These are phyloP conservation scores for Chionomys nivalis DNA, from an alignment of 2,113 vertebrate genomes.

Conservation along the genomic window DNA sequence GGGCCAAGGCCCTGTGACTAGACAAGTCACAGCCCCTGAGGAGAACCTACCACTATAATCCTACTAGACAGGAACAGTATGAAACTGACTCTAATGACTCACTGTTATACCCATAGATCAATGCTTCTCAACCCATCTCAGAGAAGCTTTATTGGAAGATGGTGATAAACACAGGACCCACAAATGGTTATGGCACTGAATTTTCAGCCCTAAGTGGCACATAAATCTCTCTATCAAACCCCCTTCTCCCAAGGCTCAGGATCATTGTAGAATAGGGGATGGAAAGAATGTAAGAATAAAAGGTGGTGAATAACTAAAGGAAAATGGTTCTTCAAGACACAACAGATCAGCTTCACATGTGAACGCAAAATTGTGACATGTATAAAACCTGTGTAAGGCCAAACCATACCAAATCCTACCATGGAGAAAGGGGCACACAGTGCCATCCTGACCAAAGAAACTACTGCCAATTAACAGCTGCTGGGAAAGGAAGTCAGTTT, in stretches of 20 bases:
- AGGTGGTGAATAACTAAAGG: not conserved
- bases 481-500: not conserved
- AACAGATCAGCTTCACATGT: not conserved
- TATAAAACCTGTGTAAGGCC: not conserved
- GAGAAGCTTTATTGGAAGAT: not conserved
- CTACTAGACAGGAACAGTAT: not conserved
- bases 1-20: not conserved
- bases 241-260: not conserved
- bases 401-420: not conserved
- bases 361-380: not conserved
- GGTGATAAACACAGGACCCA: not conserved
- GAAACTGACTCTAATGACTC: not conserved
- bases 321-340: not conserved
- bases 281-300: not conserved
- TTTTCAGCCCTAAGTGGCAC: not conserved
- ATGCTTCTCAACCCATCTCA: not conserved
- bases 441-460: not conserved
- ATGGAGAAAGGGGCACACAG: not conserved
- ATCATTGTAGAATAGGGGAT: not conserved
- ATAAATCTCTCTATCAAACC: not conserved
- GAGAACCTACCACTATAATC: not conserved
- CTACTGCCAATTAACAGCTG: not conserved
- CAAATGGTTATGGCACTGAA: not conserved
- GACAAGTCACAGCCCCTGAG: not conserved
- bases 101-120: not conserved